A percentile compares a stretch with the other conserved stretches of the same genome.
phyloP scores from a whole-genome alignment of 2,797 vertebrate species.

The Propithecus perrieri region DNA sequence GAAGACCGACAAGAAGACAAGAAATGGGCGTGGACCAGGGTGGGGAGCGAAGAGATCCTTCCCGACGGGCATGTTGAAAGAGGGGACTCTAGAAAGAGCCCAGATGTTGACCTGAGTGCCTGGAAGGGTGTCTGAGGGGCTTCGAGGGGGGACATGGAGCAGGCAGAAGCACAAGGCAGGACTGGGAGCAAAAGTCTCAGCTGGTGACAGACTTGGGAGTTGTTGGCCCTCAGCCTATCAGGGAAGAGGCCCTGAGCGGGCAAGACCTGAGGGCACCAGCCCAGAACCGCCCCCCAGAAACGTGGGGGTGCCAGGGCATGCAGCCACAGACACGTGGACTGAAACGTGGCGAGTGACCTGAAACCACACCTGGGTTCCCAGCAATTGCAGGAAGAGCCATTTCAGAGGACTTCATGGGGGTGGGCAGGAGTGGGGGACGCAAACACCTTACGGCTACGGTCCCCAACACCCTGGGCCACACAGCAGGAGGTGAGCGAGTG shows the following conservation, averaged over 20 bases:
- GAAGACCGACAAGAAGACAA: background rate
- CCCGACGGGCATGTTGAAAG: fast-evolving
- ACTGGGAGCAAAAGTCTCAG: background rate
- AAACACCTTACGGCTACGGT: background rate
- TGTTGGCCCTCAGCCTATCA: background rate
- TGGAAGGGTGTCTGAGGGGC: background rate
- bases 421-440: too few relatives aligned
- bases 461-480: too few relatives aligned
- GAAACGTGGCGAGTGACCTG: background rate
- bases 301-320: background rate
- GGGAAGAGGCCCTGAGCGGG: background rate
- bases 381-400: background rate
- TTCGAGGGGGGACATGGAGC: background rate
- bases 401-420: background rate
- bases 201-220: background rate
- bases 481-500: background rate
- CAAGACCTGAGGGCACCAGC: background rate
- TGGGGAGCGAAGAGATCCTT: fast-evolving
- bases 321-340: background rate
- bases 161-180: fast-evolving
- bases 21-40: too few relatives aligned
- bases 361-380: background rate
- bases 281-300: background rate
- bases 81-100: background rate
- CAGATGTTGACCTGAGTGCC: background rate